Evolutionary conservation across 2,113 vertebrate genomes (phyloP), one percentile per base, ranked within the genome.

Genomic region (Callipepla californica): DNA sequence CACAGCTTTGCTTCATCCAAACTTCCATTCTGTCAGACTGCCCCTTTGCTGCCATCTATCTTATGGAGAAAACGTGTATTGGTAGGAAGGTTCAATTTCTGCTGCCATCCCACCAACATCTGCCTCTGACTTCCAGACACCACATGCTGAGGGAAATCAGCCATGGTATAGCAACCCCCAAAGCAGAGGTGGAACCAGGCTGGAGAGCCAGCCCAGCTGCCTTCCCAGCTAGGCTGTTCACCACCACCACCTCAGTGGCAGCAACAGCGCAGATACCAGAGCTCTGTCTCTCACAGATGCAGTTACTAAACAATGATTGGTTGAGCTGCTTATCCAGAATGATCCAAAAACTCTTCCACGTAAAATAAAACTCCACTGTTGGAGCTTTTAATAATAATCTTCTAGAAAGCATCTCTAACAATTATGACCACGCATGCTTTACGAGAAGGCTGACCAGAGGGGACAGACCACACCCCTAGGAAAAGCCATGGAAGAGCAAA

Each of bases 221-320:
- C 26, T 26, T 53, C 26, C 26, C 51, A 28, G 13, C 8, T 16
- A 53, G 51, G 14, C 28, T 28, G 26, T 14, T 53, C 51, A 87
- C 98, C 97, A 18, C 92, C 97, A 95, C 95, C 98, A 91, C 98
- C 97, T n/a, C 97, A 94, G 93, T 97, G 98, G 94, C 97, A 98
- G 97, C 96, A 98, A 87, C 97, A 96, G 82, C 94, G 72, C 23
- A 96, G 87, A 85, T 91, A 95, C 3, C 10, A 61, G 61, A 86
- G 70, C 51, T 87, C 80, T 57, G 70, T 53, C 83, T 73, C 76
- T 77, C 93, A 48, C 89, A 92, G 1, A 1, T 65, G 23, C 7
- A 50, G 59, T 67, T 77, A 42, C 26, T 74, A 68, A 88, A 85
- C 77, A 94, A 62, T 30, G 59, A 73, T 67, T 80, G 73, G 40